Base-by-base conservation (phyloP, 2,888 invertebrate species). In the Chymomyza procnemis region DNA sequence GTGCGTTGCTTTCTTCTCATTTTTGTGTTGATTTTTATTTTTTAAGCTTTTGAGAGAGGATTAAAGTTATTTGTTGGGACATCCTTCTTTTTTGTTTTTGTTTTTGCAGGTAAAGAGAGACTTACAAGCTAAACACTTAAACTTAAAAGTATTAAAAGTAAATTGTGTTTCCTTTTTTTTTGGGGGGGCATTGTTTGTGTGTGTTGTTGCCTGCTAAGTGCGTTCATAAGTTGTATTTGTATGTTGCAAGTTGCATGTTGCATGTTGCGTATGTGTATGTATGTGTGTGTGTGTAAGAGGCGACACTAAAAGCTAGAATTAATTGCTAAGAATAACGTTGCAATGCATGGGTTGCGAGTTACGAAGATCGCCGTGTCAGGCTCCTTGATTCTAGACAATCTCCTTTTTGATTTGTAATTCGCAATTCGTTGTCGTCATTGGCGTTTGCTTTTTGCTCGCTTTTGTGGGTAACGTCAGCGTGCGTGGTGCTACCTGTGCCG, bases 401-500 rank as follows among this genome's bases (percentile, higher is more conserved):
- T 89, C 89, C 75, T 85, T 85, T 79, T 89, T 89, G 80, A 89
- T 89, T 85, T 85, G 80, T 84, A 89, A 74, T 74, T 89, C 89
- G 81, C 87, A 81, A 80, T 89, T 89, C 85, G 88, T 88, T 87
- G 89, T 82, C 73, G 78, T 57, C 19, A 85, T 80, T 60, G 88
- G 85, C 63, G 89, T 88, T 76, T 88, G 83, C 69, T 88, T 88
- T 69, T 88, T 89, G 82, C 89, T 88, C 59, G 89, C 89, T 73
- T 88, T 88, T 19, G 88, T 88, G 60, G 89, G 46, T 26, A 52
- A 55, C 48, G 74, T 60, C 14, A 19, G 34, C 6, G 26, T 26
- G 52, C 75, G 76, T 61, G 78, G 71, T 69, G 73, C 67, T 67
- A 75, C 73, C 67, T 69, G 56, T 48, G 65, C 52, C n/a, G 63